Evolutionary conservation across 2,113 vertebrate species (phyloP).

Genomic region (Etheostoma spectabile): DNA sequence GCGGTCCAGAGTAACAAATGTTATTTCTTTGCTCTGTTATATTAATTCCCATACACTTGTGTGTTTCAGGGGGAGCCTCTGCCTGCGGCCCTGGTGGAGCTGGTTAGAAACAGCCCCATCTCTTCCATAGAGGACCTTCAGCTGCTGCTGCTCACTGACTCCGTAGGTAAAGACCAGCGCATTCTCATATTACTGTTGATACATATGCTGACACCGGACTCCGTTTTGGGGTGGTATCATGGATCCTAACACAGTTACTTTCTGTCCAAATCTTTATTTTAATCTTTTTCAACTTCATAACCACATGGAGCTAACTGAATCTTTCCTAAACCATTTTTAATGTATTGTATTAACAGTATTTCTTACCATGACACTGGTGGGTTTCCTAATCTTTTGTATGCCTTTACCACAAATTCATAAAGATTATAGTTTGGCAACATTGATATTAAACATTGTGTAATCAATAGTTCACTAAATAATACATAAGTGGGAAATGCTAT

Average conservation of each 20-base stretch:
- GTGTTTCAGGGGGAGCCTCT: conserved; percentile 91
- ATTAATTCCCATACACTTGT: not conserved
- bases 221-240: not conserved
- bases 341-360: not conserved
- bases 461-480: not conserved
- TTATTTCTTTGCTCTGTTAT: not conserved
- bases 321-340: not conserved
- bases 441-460: too few species aligned
- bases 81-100: conserved; percentile 93
- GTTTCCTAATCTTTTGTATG: not conserved
- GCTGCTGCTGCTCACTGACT: conserved; percentile 92
- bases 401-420: not conserved
- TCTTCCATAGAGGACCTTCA: conserved; percentile 93
- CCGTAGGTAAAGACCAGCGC: conserved; percentile 93
- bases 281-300: not conserved
- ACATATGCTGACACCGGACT: not conserved
- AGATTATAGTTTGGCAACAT: not conserved
- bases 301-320: too few species aligned
- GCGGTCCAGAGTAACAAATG: not conserved
- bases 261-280: not conserved
- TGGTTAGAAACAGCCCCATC: conserved; percentile 91
- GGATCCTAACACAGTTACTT: not conserved
- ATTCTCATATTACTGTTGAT: not conserved
- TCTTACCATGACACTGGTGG: not conserved
- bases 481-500: not conserved